Conservation (phyloP, 2,888 invertebrate genomes). For the Cistogaster globosa region DNA sequence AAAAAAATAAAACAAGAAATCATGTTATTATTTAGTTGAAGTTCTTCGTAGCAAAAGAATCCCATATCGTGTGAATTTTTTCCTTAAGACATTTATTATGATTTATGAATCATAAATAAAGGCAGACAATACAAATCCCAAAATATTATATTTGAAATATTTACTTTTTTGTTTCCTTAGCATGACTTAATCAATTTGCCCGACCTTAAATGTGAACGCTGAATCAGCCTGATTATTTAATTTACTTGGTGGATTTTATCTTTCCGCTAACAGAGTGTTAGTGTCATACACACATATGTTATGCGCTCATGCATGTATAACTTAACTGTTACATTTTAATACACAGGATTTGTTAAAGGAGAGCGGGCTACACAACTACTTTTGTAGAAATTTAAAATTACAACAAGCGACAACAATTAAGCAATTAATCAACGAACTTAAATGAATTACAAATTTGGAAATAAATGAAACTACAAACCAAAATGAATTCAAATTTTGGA, state of each 20-base stretch:
- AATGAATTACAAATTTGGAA: no score
- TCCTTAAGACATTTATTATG: constrained; percentile 23
- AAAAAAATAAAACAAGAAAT: neutral
- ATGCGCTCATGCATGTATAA: neutral
- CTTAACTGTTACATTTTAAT: constrained; percentile 16
- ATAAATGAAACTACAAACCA: no score
- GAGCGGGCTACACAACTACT: neutral
- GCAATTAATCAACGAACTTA: no score
- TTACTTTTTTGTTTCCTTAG: neutral
- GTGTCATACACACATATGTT: no score
- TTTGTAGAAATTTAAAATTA: neutral
- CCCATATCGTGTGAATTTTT: constrained; percentile 13
- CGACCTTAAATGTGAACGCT: constrained; percentile 4
- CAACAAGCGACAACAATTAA: no score
- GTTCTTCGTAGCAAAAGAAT: constrained; percentile 6
- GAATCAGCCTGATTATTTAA: constrained; percentile 1
- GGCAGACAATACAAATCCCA: neutral
- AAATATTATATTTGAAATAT: neutral
- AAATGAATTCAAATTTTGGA: no score
- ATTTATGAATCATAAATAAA: constrained; percentile 20
- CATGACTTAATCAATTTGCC: neutral
- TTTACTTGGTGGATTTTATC: no score
- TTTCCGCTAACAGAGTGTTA: no score
- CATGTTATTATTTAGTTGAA: constrained; percentile 7
- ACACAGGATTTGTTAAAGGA: neutral